These are phyloP conservation scores for Selene dorsalis DNA, from an alignment of 2,797 vertebrate species.

Conservation along the genomic window DNA sequence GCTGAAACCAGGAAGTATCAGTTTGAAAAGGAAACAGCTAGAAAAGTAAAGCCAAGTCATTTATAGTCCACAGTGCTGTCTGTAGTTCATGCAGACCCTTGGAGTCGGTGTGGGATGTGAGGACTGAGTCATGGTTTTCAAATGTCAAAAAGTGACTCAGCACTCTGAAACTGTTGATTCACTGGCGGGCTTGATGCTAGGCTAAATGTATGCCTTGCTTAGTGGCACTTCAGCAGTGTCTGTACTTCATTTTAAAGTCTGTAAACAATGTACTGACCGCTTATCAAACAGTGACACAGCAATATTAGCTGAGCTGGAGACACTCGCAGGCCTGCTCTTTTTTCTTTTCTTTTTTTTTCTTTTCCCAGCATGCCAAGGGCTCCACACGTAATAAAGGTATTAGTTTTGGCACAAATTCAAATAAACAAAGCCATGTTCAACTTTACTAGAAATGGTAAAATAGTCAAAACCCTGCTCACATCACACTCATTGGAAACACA, in stretches of 20 bases:
- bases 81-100: neutral
- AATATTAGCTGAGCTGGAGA: neutral
- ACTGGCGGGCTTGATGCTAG: neutral
- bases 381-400: neutral
- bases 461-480: neutral
- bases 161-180: slow-evolving; percentile 48
- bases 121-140: slow-evolving; percentile 32
- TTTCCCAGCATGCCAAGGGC: slow-evolving; percentile 17
- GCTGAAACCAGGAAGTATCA: neutral
- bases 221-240: neutral
- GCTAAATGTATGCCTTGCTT: slow-evolving; percentile 1
- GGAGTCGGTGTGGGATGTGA: slow-evolving; percentile 40
- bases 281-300: slow-evolving; percentile 39
- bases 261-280: neutral
- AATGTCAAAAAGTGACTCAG: slow-evolving; percentile 64
- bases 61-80: slow-evolving; percentile 2
- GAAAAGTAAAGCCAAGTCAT: neutral
- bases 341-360: neutral
- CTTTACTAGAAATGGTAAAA: neutral
- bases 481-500: slow-evolving; percentile 2
- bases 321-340: neutral
- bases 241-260: neutral
- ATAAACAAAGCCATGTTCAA: neutral
- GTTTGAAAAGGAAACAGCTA: neutral
- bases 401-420: neutral